Evolutionary conservation across 2,888 invertebrate species (phyloP), one percentile per base, ranked within the genome.

Genomic region (Helleia helle): DNA sequence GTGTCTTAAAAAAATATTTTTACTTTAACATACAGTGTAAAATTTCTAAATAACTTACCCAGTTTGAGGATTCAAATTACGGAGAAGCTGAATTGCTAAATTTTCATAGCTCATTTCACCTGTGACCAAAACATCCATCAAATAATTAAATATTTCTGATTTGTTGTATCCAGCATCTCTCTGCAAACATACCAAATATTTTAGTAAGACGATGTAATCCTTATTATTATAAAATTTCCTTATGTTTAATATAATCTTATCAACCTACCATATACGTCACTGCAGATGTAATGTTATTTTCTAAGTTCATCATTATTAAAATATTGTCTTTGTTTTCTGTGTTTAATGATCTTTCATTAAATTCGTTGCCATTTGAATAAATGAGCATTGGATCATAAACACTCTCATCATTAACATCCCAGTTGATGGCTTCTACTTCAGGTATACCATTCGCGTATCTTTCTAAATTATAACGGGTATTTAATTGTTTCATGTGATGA

Each of bases 381-480:
- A 87, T 76, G 50, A 91, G 62, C 60, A 86, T 84, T 6, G 91
- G 88, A 56, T 89, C 80, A 52, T 88, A 91, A 22, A 87, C 85
- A 36, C 75, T 67, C 40, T 75, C 62, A 38, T 87, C 62, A 25
- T 81, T 66, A 24, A 71, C 57, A 56, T 83, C 65, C 83, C 84
- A 88, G 51, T 85, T 74, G 48, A 90, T 72, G 18, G 77, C 71
- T 9, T 87, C 80, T 48, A 90, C 71, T 43, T 87, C 87, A 4
- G 87, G 86, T 40, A 91, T 58, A 14, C 86, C 88, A 59, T 91
- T 88, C n/a, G 91, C 87, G 51, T 91, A 80, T 58, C 92, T 88
- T 65, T 92, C 92, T 54, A 91, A 71, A 56, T 90, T 87, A 73
- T 91, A 92, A 57, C 91, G 88, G 28, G 90, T 87, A 59, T 88